Conservation (phyloP, 2,888 invertebrate species). For the Thymelicus sylvestris region DNA sequence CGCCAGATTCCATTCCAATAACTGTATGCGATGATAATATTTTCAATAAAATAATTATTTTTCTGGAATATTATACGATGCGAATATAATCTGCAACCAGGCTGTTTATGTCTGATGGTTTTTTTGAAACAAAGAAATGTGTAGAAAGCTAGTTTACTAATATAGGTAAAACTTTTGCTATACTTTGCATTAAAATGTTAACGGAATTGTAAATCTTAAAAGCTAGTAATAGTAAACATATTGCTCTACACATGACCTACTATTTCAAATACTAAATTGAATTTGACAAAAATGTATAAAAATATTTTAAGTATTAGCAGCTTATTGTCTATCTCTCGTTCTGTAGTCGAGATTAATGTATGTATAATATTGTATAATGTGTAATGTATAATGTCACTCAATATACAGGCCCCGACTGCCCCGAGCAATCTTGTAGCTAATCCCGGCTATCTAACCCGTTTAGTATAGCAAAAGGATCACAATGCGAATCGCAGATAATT, state of each 20-base stretch:
- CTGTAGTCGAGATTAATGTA: background rate
- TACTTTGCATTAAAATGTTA: too few relatives aligned
- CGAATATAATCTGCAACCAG: background rate
- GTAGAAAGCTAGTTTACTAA: too few relatives aligned
- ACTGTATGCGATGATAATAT: background rate
- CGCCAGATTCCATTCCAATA: background rate
- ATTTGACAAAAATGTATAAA: background rate
- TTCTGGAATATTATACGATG: background rate
- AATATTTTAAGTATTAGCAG: background rate
- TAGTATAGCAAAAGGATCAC: conserved; percentile 4
- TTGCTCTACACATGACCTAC: background rate
- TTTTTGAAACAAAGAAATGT: too few relatives aligned
- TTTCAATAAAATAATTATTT: background rate
- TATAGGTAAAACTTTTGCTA: too few relatives aligned
- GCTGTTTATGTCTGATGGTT: background rate
- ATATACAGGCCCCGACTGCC: conserved; percentile 1
- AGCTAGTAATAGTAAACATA: too few relatives aligned
- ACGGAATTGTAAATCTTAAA: too few relatives aligned
- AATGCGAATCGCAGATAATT: conserved; percentile 15
- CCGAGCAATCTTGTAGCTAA: conserved; percentile 18
- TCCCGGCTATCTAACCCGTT: conserved; percentile 21
- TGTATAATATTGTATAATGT: too few relatives aligned
- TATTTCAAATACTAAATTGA: background rate
- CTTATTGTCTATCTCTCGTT: background rate
- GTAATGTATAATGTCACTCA: conserved; percentile 3